Evolutionary conservation across 1,140 invertebrate species (phyloP).

Genomic region (Drosophila kohkoa): DNA sequence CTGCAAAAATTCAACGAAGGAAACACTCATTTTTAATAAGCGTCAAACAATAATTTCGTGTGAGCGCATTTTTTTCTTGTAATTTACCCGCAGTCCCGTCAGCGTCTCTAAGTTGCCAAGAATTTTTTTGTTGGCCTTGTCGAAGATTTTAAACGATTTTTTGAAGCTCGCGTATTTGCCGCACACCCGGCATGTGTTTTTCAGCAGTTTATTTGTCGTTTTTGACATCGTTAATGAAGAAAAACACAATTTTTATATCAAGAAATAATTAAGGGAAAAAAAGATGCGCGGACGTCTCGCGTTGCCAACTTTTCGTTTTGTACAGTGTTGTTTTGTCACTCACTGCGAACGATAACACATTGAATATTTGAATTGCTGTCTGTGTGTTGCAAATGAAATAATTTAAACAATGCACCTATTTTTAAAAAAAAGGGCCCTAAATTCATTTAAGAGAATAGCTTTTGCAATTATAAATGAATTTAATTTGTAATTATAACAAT

Average conservation of each 20-base stretch:
- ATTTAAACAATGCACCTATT: too few relatives aligned
- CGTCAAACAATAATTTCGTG: not conserved
- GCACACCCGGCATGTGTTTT: constrained; percentile 70
- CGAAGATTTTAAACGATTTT: constrained; percentile 65
- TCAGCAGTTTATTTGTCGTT: constrained; percentile 60
- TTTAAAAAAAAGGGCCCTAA: too few relatives aligned
- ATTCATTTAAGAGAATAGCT: too few relatives aligned
- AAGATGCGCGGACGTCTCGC: constrained; percentile 54
- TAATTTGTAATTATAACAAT: too few relatives aligned
- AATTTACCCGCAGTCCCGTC: constrained; percentile 65
- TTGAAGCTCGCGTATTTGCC: constrained; percentile 71
- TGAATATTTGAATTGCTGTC: too few relatives aligned
- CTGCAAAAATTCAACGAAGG: constrained; percentile 20
- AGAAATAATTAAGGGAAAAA: constrained; percentile 53
- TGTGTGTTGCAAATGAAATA: too few relatives aligned
- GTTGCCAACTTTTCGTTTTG: constrained; percentile 55
- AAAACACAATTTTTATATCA: constrained; percentile 47
- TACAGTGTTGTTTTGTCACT: constrained; percentile 59
- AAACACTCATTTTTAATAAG: not conserved
- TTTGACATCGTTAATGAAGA: constrained; percentile 57
- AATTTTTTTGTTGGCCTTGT: constrained; percentile 59
- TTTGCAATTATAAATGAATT: too few relatives aligned
- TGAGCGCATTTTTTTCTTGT: too few relatives aligned
- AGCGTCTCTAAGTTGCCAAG: constrained; percentile 62
- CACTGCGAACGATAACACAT: constrained; percentile 28